A percentile compares a stretch with the other conserved stretches of the same genome.
Conservation (phyloP, 2,888 invertebrate genomes). For the Lycia hirtaria region DNA sequence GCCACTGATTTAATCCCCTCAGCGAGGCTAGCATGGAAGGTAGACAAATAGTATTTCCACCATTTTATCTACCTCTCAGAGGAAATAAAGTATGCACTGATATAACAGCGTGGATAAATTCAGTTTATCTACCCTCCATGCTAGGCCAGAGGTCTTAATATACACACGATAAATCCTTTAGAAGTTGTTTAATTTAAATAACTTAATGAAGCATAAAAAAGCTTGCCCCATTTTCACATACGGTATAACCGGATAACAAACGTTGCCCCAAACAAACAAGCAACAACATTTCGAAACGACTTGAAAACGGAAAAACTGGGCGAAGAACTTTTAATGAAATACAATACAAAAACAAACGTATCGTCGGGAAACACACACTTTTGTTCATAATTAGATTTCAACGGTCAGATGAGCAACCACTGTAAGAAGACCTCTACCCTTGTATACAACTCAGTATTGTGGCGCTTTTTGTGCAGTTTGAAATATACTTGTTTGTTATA, state of each 20-base stretch:
- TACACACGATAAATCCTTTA: too few relatives aligned
- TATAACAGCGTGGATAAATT: too few relatives aligned
- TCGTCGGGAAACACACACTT: constrained; percentile 15
- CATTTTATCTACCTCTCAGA: too few relatives aligned
- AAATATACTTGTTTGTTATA: too few relatives aligned
- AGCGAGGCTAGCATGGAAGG: too few relatives aligned
- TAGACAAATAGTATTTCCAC: too few relatives aligned
- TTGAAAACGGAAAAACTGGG: constrained; percentile 41
- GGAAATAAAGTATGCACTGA: too few relatives aligned
- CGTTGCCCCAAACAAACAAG: constrained; percentile 20
- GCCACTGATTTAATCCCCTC: too few relatives aligned
- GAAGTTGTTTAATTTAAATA: too few relatives aligned
- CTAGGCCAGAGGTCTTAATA: too few relatives aligned
- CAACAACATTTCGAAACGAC: constrained; percentile 30
- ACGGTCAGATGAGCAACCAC: constrained; percentile 30
- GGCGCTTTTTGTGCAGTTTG: not conserved
- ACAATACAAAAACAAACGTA: constrained; percentile 30
- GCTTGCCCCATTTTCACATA: constrained; percentile 6
- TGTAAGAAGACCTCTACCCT: constrained; percentile 12
- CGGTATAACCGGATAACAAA: constrained; percentile 18
- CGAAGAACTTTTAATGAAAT: constrained; percentile 60
- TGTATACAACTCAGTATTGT: not conserved
- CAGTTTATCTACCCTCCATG: too few relatives aligned
- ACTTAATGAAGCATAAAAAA: not conserved
- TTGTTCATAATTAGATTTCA: constrained; percentile 45